phyloP scores from a whole-genome alignment of 2,888 invertebrate species.

The Agrypnus murinus region DNA sequence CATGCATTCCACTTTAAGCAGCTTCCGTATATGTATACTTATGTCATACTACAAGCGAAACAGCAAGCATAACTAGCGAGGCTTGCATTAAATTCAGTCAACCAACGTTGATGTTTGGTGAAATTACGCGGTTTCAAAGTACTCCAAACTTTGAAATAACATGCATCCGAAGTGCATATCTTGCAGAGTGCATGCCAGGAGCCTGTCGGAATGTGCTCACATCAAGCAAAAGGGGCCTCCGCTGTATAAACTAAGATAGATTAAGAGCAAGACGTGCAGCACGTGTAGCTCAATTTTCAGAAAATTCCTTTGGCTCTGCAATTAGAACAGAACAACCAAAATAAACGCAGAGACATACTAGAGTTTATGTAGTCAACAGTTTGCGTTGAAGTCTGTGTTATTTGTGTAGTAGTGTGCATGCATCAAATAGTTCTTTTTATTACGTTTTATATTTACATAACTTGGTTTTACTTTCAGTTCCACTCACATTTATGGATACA shows the following conservation, averaged over 20 bases:
- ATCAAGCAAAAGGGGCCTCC: neutral
- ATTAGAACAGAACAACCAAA: constrained; percentile 20
- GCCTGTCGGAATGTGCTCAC: constrained; percentile 5
- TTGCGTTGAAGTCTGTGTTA: neutral
- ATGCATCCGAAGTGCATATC: constrained; percentile 30
- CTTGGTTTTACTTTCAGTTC: constrained; percentile 68
- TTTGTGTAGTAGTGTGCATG: neutral
- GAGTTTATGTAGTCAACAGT: neutral
- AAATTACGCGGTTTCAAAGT: constrained; percentile 28
- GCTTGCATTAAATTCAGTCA: constrained; percentile 30
- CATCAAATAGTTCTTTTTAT: neutral
- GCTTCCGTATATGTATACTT: too few relatives aligned
- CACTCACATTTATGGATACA: constrained; percentile 75
- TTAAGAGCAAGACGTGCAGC: neutral
- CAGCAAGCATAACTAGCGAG: neutral
- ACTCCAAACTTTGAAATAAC: constrained; percentile 33
- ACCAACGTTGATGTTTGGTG: constrained; percentile 26
- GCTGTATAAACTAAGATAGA: neutral
- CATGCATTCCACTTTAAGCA: neutral
- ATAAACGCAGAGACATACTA: neutral
- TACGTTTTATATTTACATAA: neutral
- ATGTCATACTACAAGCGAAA: neutral
- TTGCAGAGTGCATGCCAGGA: constrained; percentile 19
- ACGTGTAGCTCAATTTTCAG: constrained; percentile 15
- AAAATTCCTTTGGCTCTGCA: constrained; percentile 20